These are phyloP conservation scores for Corythornis leucogaster DNA, from an alignment of 2,797 vertebrate genomes.

Conservation along the genomic window DNA sequence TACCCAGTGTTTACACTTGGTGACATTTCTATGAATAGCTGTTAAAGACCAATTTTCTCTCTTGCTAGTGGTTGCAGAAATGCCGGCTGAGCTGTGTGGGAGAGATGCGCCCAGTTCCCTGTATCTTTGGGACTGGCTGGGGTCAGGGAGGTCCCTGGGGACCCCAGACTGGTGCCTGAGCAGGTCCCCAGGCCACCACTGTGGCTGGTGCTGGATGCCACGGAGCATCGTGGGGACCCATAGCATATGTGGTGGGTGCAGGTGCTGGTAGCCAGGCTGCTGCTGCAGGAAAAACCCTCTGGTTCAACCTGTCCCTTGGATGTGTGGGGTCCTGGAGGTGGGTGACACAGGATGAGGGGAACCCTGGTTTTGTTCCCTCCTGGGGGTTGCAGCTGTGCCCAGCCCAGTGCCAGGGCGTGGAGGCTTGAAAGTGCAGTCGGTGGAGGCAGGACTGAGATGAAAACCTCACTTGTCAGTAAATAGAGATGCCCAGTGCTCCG, in stretches of 20 bases:
- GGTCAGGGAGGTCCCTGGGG: neutral
- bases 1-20: constrained; percentile 43
- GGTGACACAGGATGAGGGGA: no score
- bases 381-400: rapidly evolving
- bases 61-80: neutral
- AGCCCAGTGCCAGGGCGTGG: rapidly evolving
- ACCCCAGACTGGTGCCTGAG: rapidly evolving
- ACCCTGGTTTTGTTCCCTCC: neutral
- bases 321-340: no score
- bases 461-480: neutral
- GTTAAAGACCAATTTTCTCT: constrained; percentile 33
- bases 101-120: neutral
- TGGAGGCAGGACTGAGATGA: neutral
- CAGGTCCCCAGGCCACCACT: neutral
- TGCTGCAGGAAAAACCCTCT: neutral
- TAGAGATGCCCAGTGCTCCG: rapidly evolving
- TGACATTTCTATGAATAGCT: constrained; percentile 50
- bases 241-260: rapidly evolving
- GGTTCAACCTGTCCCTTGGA: rapidly evolving
- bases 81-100: neutral
- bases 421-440: rapidly evolving
- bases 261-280: neutral
- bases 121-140: rapidly evolving
- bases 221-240: rapidly evolving
- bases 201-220: rapidly evolving